A percentile compares a stretch with the other conserved stretches of the same genome.
Evolutionary conservation across 2,888 invertebrate species (phyloP).

Genomic region (Scaptomyza cyrtandrae): DNA sequence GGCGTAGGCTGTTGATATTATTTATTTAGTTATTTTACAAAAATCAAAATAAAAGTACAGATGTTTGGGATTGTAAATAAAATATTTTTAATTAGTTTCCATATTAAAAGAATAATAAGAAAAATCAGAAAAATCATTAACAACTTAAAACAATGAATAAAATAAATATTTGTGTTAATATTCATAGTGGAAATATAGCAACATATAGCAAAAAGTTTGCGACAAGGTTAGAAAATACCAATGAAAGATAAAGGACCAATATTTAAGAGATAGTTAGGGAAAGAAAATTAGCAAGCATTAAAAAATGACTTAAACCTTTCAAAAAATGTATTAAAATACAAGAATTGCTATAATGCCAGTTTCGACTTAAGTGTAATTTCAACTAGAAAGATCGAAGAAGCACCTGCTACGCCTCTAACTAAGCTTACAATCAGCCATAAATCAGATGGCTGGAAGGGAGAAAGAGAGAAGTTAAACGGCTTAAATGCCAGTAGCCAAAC

Average conservation of each 20-base stretch:
- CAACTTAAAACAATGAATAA: neutral
- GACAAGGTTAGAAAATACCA: no score
- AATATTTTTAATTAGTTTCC: no score
- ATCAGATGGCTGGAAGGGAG: conserved; percentile 54
- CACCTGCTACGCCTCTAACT: conserved; percentile 49
- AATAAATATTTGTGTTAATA: neutral
- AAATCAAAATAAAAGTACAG: neutral
- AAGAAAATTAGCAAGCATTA: no score
- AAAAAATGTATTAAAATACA: no score
- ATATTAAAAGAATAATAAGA: no score
- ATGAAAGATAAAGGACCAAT: no score
- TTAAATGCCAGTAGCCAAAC: conserved; percentile 71
- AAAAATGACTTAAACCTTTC: no score
- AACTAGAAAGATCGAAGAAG: conserved; percentile 5
- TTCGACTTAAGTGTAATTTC: neutral
- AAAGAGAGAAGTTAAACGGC: conserved; percentile 52
- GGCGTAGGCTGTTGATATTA: neutral
- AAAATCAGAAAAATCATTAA: no score
- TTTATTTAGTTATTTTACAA: neutral
- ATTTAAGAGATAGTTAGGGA: no score
- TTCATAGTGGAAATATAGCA: neutral
- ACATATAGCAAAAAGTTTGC: no score
- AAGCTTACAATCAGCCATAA: conserved; percentile 45
- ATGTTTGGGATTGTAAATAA: no score
- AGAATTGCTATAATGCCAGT: no score